Evolutionary conservation across 2,113 vertebrate species (phyloP), one percentile per base, ranked within the genome.

Genomic region (Nothocercus nigrocapillus): DNA sequence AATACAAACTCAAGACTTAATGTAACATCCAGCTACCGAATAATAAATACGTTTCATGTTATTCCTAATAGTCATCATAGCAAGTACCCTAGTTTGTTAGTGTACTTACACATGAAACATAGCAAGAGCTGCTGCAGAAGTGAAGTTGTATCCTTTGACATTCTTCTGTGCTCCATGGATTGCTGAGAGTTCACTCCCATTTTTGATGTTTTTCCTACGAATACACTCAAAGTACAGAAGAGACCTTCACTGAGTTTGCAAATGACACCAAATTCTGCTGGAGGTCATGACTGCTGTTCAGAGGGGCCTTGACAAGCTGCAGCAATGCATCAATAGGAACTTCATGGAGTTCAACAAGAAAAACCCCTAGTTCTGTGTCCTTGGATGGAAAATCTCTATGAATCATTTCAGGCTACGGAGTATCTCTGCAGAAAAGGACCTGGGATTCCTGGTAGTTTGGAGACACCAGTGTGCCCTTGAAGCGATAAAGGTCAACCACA

Each of bases 391-490:
- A 81, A 69, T 2, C 4, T 44, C 30, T 42, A 2, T 16, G 1
- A 19, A 38, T 22, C 51, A 53, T 19, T 44, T 40, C 3, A 40
- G 13, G 6, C 22, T 24, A 7, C 13, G 18, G 36, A 92, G 7
- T 25, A 74, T 54, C 54, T 66, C 73, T 81, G 36, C 45, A 70
- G 49, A 67, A 79, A 73, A 72, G 54, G 54, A 58, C 54, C 28
- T 18, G 9, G 54, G 56, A 62, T 25, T 27, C 51, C 82, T 27
- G 24, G 24, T 38, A n/a, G 21, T 5, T 76, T 51, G 12, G 53
- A 89, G 64, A 44, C 88, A 87, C 32, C 32, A 59, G 69, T 8
- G 3, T 83, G 63, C 76, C 73, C 89, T 83, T 95, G 73, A 38
- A 95, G 49, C 34, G 70, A 3, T 14, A 77, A 87, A 91, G 61